Percentiles rank a stretch among this genome's conserved stretches.
phyloP scores from a whole-genome alignment of 2,888 invertebrate genomes.

The Caenorhabditis afra region DNA sequence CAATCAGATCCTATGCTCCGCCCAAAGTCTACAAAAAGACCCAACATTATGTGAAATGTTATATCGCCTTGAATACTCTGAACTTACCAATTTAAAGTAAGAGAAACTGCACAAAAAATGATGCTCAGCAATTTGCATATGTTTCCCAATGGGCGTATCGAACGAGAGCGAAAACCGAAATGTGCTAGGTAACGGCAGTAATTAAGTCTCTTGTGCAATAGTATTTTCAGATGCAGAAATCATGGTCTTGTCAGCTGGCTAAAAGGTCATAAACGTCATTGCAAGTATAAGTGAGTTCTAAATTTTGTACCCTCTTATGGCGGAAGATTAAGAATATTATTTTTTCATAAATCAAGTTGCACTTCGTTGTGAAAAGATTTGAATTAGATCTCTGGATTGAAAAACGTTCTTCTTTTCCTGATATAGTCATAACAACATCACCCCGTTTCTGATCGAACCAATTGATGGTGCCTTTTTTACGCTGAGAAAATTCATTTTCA shows the following conservation, averaged over 20 bases:
- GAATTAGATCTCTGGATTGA: too few relatives aligned
- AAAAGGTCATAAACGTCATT: constrained; percentile 90
- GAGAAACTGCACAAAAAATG: constrained; percentile 27
- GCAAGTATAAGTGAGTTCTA: constrained; percentile 86
- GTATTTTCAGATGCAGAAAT: constrained; percentile 86
- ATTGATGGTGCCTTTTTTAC: too few relatives aligned
- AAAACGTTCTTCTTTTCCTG: too few relatives aligned
- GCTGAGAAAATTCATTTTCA: too few relatives aligned
- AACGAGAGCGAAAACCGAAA: constrained; percentile 71
- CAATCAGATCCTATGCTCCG: constrained; percentile 44
- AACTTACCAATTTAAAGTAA: constrained; percentile 1
- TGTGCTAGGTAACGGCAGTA: constrained; percentile 60
- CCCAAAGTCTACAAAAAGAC: constrained; percentile 44
- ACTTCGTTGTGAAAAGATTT: too few relatives aligned
- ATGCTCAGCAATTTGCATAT: constrained; percentile 64
- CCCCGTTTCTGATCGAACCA: too few relatives aligned
- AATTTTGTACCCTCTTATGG: constrained; percentile 16
- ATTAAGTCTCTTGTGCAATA: neutral
- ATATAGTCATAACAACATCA: too few relatives aligned
- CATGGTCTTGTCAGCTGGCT: constrained; percentile 96
- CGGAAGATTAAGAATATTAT: too few relatives aligned
- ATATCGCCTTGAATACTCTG: constrained; percentile 19
- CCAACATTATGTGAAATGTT: constrained; percentile 11
- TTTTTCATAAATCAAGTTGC: too few relatives aligned
- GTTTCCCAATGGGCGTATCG: constrained; percentile 63